These are phyloP conservation scores for Sialia sialis DNA, from an alignment of 2,113 vertebrate genomes.

Conservation along the genomic window DNA sequence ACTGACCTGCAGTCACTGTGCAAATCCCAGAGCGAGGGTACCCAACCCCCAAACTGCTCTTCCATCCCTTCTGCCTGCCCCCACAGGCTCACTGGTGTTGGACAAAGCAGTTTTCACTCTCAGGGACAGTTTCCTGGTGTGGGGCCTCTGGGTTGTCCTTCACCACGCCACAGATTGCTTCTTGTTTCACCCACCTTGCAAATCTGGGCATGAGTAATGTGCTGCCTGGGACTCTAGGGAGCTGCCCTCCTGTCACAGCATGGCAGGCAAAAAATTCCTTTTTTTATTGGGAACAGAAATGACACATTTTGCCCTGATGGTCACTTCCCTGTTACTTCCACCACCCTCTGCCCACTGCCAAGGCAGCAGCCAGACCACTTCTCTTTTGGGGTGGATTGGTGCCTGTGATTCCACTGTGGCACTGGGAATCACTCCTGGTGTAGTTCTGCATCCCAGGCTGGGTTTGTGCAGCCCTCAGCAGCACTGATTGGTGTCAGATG, in stretches of 20 bases:
- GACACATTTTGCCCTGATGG: background rate
- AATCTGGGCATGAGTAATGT: background rate
- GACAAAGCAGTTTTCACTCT: background rate
- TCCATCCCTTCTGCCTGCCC: background rate
- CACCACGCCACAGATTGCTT: background rate
- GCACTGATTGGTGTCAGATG: background rate
- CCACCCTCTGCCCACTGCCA: background rate
- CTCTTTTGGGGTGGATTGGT: background rate
- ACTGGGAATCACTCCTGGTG: rapidly evolving
- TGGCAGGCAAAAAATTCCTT: background rate
- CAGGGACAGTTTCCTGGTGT: background rate
- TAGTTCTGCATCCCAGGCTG: background rate
- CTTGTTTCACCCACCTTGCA: background rate
- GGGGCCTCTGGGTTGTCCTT: background rate
- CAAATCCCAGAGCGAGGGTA: background rate
- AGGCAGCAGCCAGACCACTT: background rate
- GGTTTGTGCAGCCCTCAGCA: background rate
- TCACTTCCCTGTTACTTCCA: background rate
- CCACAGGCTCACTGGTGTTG: rapidly evolving
- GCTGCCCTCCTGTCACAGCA: background rate
- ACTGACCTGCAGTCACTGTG: background rate
- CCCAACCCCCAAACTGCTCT: background rate
- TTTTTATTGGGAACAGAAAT: background rate
- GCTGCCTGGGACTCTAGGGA: background rate
- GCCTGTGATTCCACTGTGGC: rapidly evolving